These are phyloP conservation scores for Echiichthys vipera DNA, from an alignment of 2,797 vertebrate genomes.

Conservation along the genomic window DNA sequence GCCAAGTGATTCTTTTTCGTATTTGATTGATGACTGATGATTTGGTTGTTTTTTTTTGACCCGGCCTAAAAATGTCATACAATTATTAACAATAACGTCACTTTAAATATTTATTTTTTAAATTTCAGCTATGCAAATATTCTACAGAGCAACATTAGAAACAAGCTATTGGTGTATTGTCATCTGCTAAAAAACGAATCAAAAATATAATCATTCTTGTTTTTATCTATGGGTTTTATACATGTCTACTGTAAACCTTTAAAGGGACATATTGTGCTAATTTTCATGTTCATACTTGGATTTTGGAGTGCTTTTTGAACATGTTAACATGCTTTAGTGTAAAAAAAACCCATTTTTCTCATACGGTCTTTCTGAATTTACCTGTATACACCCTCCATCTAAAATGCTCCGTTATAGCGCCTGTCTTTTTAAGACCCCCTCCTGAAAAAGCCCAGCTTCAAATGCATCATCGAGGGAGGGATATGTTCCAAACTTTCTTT, in stretches of 20 bases:
- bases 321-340: too few species aligned
- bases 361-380: too few species aligned
- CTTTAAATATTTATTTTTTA: too few species aligned
- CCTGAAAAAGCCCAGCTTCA: too few species aligned
- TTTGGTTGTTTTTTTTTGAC: not conserved
- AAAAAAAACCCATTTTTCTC: too few species aligned
- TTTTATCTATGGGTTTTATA: not conserved
- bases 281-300: too few species aligned
- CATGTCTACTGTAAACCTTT: not conserved
- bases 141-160: not conserved
- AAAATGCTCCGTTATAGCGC: too few species aligned
- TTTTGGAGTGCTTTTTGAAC: too few species aligned
- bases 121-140: not conserved
- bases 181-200: not conserved
- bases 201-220: not conserved
- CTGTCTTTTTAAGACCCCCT: too few species aligned
- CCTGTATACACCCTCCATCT: too few species aligned
- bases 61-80: not conserved
- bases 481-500: not conserved
- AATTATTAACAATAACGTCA: too few species aligned
- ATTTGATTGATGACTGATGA: not conserved
- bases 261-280: too few species aligned
- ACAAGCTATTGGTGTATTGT: not conserved
- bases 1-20: not conserved
- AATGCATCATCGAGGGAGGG: not conserved